Percentiles rank a stretch among this genome's conserved stretches.
phyloP scores from a whole-genome alignment of 30 jellyfish, hydroid and myxozoan species.

The Aurelia coerulea region DNA sequence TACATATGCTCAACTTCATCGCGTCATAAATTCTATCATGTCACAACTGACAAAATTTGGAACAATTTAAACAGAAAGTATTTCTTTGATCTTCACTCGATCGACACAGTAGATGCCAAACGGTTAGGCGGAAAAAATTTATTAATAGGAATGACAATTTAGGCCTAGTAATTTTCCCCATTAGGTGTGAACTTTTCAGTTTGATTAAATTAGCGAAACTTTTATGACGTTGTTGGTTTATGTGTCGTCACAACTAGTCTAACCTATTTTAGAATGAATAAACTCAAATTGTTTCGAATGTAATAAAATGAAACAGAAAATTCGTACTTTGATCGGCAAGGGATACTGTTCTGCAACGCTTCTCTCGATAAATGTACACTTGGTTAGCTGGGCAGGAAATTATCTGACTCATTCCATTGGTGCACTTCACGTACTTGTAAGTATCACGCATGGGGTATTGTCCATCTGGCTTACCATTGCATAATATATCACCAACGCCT shows the following conservation, averaged over 20 bases:
- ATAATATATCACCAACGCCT: slow-evolving; percentile 19
- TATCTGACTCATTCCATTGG: slow-evolving; percentile 26
- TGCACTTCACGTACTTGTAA: slow-evolving; percentile 62
- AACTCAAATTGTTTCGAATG: neutral
- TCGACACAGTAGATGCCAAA: too few species aligned
- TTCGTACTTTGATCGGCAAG: slow-evolving; percentile 31
- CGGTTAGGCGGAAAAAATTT: too few species aligned
- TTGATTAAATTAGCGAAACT: neutral
- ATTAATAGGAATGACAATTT: too few species aligned
- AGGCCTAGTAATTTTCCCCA: too few species aligned
- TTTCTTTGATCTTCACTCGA: too few species aligned
- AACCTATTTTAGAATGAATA: neutral
- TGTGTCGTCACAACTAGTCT: neutral
- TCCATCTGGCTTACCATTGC: slow-evolving; percentile 75
- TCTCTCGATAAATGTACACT: slow-evolving; percentile 48
- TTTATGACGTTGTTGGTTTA: neutral
- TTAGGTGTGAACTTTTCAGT: too few species aligned
- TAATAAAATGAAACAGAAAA: too few species aligned
- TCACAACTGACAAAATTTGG: too few species aligned
- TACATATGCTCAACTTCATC: too few species aligned
- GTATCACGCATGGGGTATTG: slow-evolving; percentile 68
- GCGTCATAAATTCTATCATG: too few species aligned
- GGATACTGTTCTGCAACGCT: slow-evolving; percentile 40
- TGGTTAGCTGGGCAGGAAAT: slow-evolving; percentile 50
- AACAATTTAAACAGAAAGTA: too few species aligned